Conservation (phyloP, 2,113 vertebrate species). For the Sapayoa aenigma region DNA sequence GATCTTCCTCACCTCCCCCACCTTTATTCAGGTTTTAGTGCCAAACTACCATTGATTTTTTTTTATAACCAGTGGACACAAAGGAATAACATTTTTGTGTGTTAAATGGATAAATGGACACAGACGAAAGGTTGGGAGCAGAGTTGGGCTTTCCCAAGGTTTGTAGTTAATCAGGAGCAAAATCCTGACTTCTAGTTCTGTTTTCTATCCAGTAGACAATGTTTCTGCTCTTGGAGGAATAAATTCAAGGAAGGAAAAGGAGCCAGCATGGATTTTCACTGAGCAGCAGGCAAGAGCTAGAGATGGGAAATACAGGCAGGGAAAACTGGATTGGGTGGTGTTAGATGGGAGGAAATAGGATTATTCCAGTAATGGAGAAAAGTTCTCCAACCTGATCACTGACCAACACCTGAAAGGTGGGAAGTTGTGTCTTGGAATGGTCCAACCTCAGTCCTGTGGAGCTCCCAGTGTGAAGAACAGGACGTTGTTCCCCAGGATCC, state of each 20-base stretch:
- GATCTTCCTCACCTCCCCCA: background rate
- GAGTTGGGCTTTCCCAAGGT: background rate
- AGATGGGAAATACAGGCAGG: background rate
- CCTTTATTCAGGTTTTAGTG: background rate
- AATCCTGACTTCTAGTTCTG: background rate
- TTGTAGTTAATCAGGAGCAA: background rate
- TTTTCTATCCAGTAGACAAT: background rate
- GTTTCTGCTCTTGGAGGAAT: background rate
- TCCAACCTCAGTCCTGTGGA: rapidly evolving
- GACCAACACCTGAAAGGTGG: background rate
- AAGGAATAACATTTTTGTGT: background rate
- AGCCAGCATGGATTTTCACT: background rate
- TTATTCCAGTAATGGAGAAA: background rate
- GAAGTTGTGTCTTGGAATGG: background rate
- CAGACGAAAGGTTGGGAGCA: background rate
- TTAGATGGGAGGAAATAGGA: background rate
- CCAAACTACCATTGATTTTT: background rate
- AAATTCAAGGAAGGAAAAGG: background rate
- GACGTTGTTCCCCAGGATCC: background rate
- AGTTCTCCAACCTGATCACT: background rate
- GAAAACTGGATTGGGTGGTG: background rate
- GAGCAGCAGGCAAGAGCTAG: background rate
- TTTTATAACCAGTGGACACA: background rate
- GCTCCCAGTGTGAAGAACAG: background rate
- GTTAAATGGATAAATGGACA: background rate